Percentiles rank a stretch among this genome's conserved stretches.
Evolutionary conservation across 2,888 invertebrate species (phyloP).

Genomic region (Flabesymbios commensalis): DNA sequence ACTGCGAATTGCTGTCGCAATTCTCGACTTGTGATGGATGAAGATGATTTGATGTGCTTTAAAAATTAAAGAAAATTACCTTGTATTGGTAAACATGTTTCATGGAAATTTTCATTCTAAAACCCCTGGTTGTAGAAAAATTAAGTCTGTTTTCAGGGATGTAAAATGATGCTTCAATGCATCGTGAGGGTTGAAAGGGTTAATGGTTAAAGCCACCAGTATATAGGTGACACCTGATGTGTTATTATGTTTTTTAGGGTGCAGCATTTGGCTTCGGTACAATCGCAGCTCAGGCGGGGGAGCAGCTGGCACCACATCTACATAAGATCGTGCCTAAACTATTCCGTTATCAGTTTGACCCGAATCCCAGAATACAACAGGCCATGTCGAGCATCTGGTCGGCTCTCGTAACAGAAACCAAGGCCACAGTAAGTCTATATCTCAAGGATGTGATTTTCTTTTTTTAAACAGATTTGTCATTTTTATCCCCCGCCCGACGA

Average conservation of each 20-base stretch:
- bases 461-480: not conserved
- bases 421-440: conserved; percentile 72
- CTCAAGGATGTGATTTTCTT: not conserved
- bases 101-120: too few relatives aligned
- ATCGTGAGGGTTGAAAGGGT: too few relatives aligned
- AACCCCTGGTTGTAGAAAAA: too few relatives aligned
- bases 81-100: too few relatives aligned
- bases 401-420: conserved; percentile 82
- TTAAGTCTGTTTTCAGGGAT: too few relatives aligned
- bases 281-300: conserved; percentile 81
- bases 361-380: conserved; percentile 86
- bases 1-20: too few relatives aligned
- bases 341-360: conserved; percentile 88
- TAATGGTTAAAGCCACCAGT: too few relatives aligned
- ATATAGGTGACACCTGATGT: not conserved
- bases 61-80: too few relatives aligned
- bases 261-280: conserved; percentile 91
- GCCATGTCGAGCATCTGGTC: conserved; percentile 95
- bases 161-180: too few relatives aligned
- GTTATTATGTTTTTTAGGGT: conserved; percentile 65
- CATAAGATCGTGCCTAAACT: conserved; percentile 85
- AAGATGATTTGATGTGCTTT: too few relatives aligned
- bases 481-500: too few relatives aligned
- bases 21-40: too few relatives aligned
- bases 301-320: conserved; percentile 79